Conservation (phyloP, 2,797 vertebrate genomes). For the Rhynchonycteris naso region DNA sequence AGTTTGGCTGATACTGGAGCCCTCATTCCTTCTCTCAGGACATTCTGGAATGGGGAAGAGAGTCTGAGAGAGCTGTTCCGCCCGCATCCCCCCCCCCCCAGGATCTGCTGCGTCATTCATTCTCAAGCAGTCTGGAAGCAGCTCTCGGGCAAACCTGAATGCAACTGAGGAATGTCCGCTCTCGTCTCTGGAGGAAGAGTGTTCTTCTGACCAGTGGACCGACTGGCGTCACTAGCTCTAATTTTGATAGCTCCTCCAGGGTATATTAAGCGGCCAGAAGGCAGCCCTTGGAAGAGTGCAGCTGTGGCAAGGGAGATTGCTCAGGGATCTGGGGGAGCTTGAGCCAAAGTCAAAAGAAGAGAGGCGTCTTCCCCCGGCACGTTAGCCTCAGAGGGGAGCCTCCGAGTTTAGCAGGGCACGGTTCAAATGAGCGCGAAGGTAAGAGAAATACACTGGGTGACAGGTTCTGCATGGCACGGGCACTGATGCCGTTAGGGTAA, state of each 20-base stretch:
- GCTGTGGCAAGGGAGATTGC: not conserved
- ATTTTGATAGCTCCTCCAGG: not conserved
- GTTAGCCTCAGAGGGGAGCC: not conserved
- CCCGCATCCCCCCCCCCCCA: not conserved
- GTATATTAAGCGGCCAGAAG: not conserved
- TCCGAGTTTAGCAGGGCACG: not conserved
- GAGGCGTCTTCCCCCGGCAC: not conserved
- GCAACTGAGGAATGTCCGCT: conserved; percentile 56
- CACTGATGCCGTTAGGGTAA: accelerated
- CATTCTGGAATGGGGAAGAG: not conserved
- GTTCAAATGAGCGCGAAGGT: conserved; percentile 45
- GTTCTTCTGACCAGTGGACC: conserved; percentile 20
- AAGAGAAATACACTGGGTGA: not conserved
- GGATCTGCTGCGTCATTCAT: not conserved
- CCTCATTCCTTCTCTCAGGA: not conserved
- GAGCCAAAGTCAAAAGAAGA: not conserved
- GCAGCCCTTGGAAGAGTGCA: not conserved
- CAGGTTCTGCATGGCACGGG: too few species aligned
- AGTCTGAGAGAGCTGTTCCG: too few species aligned
- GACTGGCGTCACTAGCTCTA: not conserved
- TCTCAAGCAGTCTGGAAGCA: not conserved
- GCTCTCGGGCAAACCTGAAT: conserved; percentile 55
- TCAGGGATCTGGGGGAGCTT: not conserved
- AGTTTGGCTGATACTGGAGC: not conserved
- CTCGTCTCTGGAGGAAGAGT: not conserved